These are phyloP conservation scores for Sardinella longiceps DNA, from an alignment of 2,797 vertebrate genomes.

Conservation along the genomic window DNA sequence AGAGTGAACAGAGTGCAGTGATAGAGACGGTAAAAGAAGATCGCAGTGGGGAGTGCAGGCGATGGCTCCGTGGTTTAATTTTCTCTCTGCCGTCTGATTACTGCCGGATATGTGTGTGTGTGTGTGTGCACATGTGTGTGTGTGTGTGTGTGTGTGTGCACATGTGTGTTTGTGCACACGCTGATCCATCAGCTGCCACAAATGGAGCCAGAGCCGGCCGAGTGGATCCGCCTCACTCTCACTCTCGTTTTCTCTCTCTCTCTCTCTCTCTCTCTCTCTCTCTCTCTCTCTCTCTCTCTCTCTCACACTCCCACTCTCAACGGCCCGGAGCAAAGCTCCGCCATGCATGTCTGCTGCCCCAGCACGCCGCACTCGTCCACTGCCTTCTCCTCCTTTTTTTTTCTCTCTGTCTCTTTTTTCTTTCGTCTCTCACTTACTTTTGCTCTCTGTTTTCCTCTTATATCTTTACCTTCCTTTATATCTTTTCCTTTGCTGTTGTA, in stretches of 20 bases:
- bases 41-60: not conserved
- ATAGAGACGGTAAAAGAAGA: not conserved
- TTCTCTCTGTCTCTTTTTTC: constrained; percentile 13
- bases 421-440: too few species aligned
- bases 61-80: not conserved
- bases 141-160: too few species aligned
- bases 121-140: too few species aligned
- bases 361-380: not conserved
- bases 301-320: not conserved
- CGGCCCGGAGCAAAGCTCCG: too few species aligned
- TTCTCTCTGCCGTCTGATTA: not conserved
- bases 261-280: not conserved
- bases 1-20: not conserved
- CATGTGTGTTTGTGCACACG: not conserved
- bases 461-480: not conserved
- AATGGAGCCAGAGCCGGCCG: not conserved
- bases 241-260: not conserved
- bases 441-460: not conserved
- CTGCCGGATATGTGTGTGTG: constrained; percentile 40
- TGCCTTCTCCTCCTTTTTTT: not conserved
- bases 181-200: not conserved
- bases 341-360: not conserved
- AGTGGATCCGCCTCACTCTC: not conserved
- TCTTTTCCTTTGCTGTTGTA: not conserved
- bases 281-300: not conserved